Percentiles rank a stretch among this genome's conserved stretches.
These are phyloP conservation scores for Diarsia brunnea DNA, from an alignment of 2,888 invertebrate genomes.

Conservation along the genomic window DNA sequence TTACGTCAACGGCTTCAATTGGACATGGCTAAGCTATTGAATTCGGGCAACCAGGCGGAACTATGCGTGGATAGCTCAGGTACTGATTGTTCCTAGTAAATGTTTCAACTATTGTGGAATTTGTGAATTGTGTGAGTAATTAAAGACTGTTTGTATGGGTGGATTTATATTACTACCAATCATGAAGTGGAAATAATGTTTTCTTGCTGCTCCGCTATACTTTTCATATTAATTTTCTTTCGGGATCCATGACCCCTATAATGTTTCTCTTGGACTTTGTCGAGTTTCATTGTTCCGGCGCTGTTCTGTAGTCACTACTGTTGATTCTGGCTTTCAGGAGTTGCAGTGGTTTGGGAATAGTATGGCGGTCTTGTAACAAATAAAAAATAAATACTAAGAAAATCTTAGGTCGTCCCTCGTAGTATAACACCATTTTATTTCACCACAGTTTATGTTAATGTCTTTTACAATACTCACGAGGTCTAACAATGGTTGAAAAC, in stretches of 20 bases:
- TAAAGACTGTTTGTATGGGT: not conserved
- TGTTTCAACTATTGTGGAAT: not conserved
- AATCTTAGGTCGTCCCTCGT: not conserved
- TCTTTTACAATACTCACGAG: slow-evolving; percentile 17
- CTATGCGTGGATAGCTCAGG: not conserved
- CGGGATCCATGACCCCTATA: too few relatives aligned
- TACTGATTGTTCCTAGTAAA: not conserved
- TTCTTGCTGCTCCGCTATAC: too few relatives aligned
- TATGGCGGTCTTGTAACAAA: too few relatives aligned
- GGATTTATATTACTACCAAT: not conserved
- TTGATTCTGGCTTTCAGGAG: too few relatives aligned
- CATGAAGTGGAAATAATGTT: too few relatives aligned
- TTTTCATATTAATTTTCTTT: too few relatives aligned
- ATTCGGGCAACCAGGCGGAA: not conserved
- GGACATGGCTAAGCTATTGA: not conserved
- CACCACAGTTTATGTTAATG: not conserved
- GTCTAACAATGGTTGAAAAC: slow-evolving; percentile 22
- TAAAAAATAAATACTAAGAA: not conserved
- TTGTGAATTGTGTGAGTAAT: not conserved
- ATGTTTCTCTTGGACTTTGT: too few relatives aligned
- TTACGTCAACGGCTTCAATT: not conserved
- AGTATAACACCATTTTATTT: not conserved
- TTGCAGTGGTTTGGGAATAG: too few relatives aligned
- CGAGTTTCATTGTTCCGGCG: too few relatives aligned
- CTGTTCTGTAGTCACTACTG: too few relatives aligned